A percentile compares a stretch with the other conserved stretches of the same genome.
Evolutionary conservation across 2,797 vertebrate species (phyloP).

Genomic region (Hippocampus kuda): DNA sequence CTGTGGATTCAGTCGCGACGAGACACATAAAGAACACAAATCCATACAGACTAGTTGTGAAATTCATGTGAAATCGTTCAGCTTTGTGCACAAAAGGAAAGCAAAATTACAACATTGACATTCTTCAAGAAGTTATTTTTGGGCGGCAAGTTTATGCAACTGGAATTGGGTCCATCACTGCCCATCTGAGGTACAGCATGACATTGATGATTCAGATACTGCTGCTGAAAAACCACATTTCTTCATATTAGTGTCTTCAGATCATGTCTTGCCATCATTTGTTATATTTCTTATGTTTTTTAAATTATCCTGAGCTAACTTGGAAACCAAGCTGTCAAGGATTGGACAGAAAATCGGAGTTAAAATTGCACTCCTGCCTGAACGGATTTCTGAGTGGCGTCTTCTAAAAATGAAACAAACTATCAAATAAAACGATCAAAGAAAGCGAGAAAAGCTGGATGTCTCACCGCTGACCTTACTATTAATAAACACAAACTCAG

Average conservation of each 20-base stretch:
- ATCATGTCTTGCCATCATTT: too few relatives aligned
- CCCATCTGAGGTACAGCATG: not conserved
- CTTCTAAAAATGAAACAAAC: conserved; percentile 6
- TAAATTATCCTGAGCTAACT: too few relatives aligned
- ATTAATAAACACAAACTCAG: not conserved
- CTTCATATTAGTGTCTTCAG: too few relatives aligned
- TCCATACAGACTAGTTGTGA: too few relatives aligned
- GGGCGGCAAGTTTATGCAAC: not conserved
- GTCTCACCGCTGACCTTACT: not conserved
- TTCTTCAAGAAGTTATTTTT: not conserved
- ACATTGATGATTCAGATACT: too few relatives aligned
- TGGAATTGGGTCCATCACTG: not conserved
- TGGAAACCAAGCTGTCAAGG: not conserved
- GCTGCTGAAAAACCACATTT: too few relatives aligned
- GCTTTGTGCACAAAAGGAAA: not conserved
- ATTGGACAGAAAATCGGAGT: not conserved
- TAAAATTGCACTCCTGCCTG: not conserved
- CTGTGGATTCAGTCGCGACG: too few relatives aligned
- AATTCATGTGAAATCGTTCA: too few relatives aligned
- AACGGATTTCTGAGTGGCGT: conserved; percentile 3
- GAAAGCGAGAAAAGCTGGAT: not conserved
- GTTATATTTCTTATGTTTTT: too few relatives aligned
- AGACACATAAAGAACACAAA: too few relatives aligned
- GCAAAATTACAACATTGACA: not conserved
- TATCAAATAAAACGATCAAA: not conserved